phyloP scores from a whole-genome alignment of 2,888 invertebrate genomes.

The Lottia scabra region DNA sequence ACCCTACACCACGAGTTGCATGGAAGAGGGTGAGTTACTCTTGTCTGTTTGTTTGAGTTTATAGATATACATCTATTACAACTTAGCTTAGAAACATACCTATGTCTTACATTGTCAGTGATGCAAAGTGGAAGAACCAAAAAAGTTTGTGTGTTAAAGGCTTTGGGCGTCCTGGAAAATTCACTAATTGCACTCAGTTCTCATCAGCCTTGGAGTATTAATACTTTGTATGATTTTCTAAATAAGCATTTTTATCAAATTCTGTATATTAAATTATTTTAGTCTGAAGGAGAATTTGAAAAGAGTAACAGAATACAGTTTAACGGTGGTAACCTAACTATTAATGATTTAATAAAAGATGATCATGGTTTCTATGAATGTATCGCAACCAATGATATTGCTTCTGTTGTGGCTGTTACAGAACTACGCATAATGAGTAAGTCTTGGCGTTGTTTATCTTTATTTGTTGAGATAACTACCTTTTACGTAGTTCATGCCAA shows the following conservation, averaged over 20 bases:
- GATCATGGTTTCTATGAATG: constrained; percentile 98
- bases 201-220: no score
- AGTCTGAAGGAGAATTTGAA: constrained; percentile 79
- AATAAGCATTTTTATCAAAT: no score
- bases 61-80: no score
- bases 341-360: constrained; percentile 85
- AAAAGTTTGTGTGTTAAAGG: no score
- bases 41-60: neutral
- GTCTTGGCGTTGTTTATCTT: constrained; percentile 12
- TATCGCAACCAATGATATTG: constrained; percentile 94
- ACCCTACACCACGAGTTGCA: constrained; percentile 74
- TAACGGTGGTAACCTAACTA: constrained; percentile 89
- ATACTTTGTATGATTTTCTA: no score
- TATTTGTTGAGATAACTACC: no score
- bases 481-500: no score
- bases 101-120: no score
- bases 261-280: constrained; percentile 38
- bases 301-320: constrained; percentile 59
- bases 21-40: constrained; percentile 81
- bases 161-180: no score
- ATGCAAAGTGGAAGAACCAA: no score
- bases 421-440: constrained; percentile 65
- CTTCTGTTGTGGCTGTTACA: constrained; percentile 87
- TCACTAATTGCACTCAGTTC: no score
- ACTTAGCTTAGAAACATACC: no score